Evolutionary conservation across 1,140 invertebrate genomes (phyloP), one percentile per base, ranked within the genome.

Genomic region (Aphaenogaster floridana): DNA sequence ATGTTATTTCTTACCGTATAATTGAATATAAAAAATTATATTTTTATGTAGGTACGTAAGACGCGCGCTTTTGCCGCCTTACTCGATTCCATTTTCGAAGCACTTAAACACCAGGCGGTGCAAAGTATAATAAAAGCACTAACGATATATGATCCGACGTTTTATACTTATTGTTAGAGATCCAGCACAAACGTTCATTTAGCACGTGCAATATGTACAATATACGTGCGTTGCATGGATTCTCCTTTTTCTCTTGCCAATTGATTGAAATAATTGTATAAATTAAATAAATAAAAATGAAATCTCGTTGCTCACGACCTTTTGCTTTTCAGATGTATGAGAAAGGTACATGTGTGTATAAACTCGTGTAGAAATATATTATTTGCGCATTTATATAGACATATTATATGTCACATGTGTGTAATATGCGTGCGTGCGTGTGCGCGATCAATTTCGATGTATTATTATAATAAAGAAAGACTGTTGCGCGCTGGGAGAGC

Each of bases 201-300:
- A 50, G 80, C 86, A 91, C 89, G 89, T 91, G 74, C 89, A 59
- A 88, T 28, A 42, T 72, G 39, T 50, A 66, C 39, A 81, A 79
- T 48, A 81, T 90, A 90, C 89, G 86, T 86, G 89, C 76, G 11
- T 57, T 34, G 48, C 50, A 39, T 28, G 52, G 15, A 28, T 45
- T 71, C n/a, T 61, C 2, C 21, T 21, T 6, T 15, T 36, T 39
- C 48, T 69, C 34, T 57, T 50, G 5, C 0, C 64, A 7, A 36
- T 48, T 34, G 34, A 57, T 50, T 52, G 17, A 39, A 28, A 21
- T 68, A 68, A 21, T 54, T 68, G 1, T 21, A 36, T 63, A 45
- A 28, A 28, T 61, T 77, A 11, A 36, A 48, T 45, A 36, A 52
- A 15, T 48, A 11, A 3, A 36, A 21, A 42, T 42, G 3, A 7